Conservation (phyloP, 1,140 invertebrate genomes). For the Drosophila prosaltans region DNA sequence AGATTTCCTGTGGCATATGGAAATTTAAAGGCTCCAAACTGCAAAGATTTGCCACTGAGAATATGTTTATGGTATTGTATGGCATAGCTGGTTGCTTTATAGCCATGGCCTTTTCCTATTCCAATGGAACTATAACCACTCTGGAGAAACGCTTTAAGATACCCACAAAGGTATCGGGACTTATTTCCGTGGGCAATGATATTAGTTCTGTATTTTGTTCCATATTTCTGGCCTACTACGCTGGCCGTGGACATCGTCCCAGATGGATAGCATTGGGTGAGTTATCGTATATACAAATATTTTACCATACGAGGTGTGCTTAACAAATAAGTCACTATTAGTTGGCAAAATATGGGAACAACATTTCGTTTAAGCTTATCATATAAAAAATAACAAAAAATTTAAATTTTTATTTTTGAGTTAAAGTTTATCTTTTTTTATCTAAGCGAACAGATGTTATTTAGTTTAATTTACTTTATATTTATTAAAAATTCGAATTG, state of each 20-base stretch:
- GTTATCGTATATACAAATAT: too few relatives aligned
- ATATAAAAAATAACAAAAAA: too few relatives aligned
- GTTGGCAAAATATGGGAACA: too few relatives aligned
- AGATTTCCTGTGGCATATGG: slow-evolving; percentile 87
- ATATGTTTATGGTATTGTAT: slow-evolving; percentile 88
- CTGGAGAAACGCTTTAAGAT: slow-evolving; percentile 92
- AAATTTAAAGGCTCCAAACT: slow-evolving; percentile 80
- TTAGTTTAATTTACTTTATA: too few relatives aligned
- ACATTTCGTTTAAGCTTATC: too few relatives aligned
- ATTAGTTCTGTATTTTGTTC: slow-evolving; percentile 62
- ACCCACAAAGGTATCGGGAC: slow-evolving; percentile 88
- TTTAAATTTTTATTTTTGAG: too few relatives aligned
- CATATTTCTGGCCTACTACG: slow-evolving; percentile 63
- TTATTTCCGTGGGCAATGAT: slow-evolving; percentile 89
- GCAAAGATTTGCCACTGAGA: slow-evolving; percentile 85
- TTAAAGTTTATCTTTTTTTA: too few relatives aligned
- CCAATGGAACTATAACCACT: slow-evolving; percentile 90
- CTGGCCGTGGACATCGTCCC: slow-evolving; percentile 67
- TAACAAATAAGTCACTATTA: too few relatives aligned
- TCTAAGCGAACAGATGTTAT: too few relatives aligned
- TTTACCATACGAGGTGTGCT: slow-evolving; percentile 85
- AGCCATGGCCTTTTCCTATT: slow-evolving; percentile 89
- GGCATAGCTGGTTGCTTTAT: slow-evolving; percentile 89
- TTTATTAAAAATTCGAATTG: too few relatives aligned
- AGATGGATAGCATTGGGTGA: slow-evolving; percentile 71